Percentiles rank a stretch among this genome's conserved stretches.
These are phyloP conservation scores for Mythimna vitellina DNA, from an alignment of 2,888 invertebrate species.

Conservation along the genomic window DNA sequence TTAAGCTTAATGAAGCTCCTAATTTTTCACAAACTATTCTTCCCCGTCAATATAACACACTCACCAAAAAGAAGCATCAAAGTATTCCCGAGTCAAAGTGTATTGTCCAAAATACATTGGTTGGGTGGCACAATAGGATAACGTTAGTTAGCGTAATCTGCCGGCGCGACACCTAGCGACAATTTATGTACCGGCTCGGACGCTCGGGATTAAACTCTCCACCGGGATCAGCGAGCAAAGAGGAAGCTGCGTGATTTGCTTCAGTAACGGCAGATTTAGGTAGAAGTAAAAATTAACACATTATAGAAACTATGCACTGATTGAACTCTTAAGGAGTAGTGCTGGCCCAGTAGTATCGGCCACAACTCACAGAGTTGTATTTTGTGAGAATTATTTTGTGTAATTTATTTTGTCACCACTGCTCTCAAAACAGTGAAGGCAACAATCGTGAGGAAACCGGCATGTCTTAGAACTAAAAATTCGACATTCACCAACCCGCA, in stretches of 20 bases:
- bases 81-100: conserved; percentile 37
- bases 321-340: no score
- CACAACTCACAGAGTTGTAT: no score
- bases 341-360: no score
- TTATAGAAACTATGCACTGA: neutral
- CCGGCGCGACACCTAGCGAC: conserved; percentile 49
- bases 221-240: conserved; percentile 42
- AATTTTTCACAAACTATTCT: neutral
- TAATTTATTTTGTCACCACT: no score
- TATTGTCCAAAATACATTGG: conserved; percentile 45
- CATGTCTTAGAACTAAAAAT: no score
- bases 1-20: neutral
- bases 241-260: conserved; percentile 27
- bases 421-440: no score
- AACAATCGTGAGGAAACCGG: no score
- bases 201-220: conserved; percentile 54
- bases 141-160: conserved; percentile 59
- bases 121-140: conserved; percentile 46
- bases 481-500: no score
- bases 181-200: conserved; percentile 57
- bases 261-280: conserved; percentile 24
- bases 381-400: no score
- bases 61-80: conserved; percentile 2
- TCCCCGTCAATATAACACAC: conserved; percentile 10
- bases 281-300: neutral